phyloP scores from a whole-genome alignment of 2,797 vertebrate species.

The Crax fasciolata region DNA sequence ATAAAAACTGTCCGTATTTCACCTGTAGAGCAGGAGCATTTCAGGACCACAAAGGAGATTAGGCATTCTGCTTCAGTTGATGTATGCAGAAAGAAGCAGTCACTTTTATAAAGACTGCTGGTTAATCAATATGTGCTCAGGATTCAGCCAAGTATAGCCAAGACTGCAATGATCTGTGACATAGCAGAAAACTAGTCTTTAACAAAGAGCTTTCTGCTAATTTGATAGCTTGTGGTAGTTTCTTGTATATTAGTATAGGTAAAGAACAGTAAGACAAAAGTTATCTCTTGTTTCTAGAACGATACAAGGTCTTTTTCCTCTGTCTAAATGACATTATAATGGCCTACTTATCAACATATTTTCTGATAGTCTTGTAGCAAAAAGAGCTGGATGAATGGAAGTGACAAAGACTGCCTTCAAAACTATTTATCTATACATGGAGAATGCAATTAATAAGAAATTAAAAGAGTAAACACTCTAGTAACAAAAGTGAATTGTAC shows the following conservation, averaged over 20 bases:
- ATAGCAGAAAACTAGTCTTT: background rate
- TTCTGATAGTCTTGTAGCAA: background rate
- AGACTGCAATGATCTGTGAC: background rate
- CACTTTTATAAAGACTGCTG: background rate
- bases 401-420: slow-evolving; percentile 35
- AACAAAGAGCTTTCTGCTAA: background rate
- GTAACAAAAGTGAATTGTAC: background rate
- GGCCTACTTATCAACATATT: background rate
- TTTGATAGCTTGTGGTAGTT: background rate
- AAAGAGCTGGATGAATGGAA: background rate
- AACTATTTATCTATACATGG: slow-evolving; percentile 16
- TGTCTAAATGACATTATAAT: slow-evolving; percentile 5
- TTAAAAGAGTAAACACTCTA: background rate
- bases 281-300: background rate
- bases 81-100: background rate
- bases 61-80: background rate
- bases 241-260: background rate
- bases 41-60: background rate
- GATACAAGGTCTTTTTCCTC: background rate
- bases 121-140: background rate
- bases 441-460: slow-evolving; percentile 8
- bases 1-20: background rate
- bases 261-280: background rate
- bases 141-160: background rate
- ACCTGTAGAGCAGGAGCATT: background rate